These are phyloP conservation scores for Andrena camellia DNA, from an alignment of 2,888 invertebrate species.

Conservation along the genomic window DNA sequence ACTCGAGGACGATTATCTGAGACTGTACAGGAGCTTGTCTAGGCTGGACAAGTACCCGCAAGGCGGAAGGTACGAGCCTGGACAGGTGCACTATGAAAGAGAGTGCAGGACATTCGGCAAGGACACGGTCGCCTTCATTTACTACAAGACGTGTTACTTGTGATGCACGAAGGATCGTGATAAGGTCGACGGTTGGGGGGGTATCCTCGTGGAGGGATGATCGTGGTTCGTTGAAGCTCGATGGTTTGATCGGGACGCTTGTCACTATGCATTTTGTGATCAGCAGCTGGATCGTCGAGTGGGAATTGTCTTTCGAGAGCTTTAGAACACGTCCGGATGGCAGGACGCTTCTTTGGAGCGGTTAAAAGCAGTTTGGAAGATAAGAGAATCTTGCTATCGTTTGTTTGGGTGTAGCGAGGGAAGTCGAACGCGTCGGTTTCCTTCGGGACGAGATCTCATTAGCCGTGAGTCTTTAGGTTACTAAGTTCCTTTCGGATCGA, in stretches of 20 bases:
- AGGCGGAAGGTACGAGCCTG: conserved; percentile 77
- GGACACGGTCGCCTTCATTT: conserved; percentile 84
- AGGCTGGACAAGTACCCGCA: conserved; percentile 73
- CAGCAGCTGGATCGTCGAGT: background rate
- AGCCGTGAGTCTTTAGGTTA: conserved; percentile 15
- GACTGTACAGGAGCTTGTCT: conserved; percentile 76
- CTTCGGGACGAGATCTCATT: conserved; percentile 19
- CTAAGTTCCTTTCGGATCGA: conserved; percentile 27
- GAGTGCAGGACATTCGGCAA: conserved; percentile 84
- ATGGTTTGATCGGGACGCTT: conserved; percentile 5
- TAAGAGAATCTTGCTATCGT: background rate
- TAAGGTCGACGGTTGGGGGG: conserved; percentile 5
- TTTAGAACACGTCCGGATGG: background rate
- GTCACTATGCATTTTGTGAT: conserved; percentile 2
- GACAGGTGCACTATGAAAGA: conserved; percentile 83
- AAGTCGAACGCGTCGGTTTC: conserved; percentile 7
- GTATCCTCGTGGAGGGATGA: conserved; percentile 30
- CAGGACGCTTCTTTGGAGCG: background rate
- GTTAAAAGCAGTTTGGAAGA: background rate
- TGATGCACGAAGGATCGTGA: conserved; percentile 73
- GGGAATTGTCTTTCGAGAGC: background rate
- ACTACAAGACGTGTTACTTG: conserved; percentile 84
- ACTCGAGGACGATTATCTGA: conserved; percentile 76
- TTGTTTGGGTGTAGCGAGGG: background rate
- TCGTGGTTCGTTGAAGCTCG: conserved; percentile 8